phyloP scores from a whole-genome alignment of 2,113 vertebrate genomes.

The Ctenodactylus gundi region DNA sequence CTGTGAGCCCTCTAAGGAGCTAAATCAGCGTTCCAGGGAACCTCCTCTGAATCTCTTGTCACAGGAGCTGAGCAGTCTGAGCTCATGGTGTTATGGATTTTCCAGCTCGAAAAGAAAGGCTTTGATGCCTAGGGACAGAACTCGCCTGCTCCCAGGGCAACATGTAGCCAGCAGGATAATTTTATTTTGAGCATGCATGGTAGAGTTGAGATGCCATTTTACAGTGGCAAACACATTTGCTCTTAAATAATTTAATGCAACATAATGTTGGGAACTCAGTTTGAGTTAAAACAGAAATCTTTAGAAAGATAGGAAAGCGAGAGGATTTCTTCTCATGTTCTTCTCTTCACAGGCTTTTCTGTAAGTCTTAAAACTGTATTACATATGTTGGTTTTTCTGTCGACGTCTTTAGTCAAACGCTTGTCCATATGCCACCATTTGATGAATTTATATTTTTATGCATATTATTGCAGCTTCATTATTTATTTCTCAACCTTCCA shows the following conservation, averaged over 20 bases:
- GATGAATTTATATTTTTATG: background rate
- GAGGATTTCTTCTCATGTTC: conserved; percentile 38
- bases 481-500: conserved; percentile 73
- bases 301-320: conserved; percentile 58
- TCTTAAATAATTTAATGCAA: conserved; percentile 82
- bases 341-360: background rate
- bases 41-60: background rate
- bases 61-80: background rate
- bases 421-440: background rate
- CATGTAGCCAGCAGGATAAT: conserved; percentile 71
- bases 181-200: conserved; percentile 67
- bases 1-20: background rate
- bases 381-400: background rate
- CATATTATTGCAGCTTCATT: background rate
- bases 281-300: conserved; percentile 58
- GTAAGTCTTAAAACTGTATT: conserved; percentile 6
- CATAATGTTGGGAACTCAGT: conserved; percentile 75
- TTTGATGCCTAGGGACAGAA: conserved; percentile 68
- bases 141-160: conserved; percentile 55
- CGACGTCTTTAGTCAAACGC: background rate
- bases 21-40: background rate
- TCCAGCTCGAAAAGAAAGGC: conserved; percentile 51
- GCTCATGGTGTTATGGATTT: conserved; percentile 43
- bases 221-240: conserved; percentile 63
- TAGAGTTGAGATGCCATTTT: conserved; percentile 69